A percentile compares a stretch with the other conserved stretches of the same genome.
phyloP scores from a whole-genome alignment of 92 coral and sea anemone species.

The Epizoanthus scotinus region DNA sequence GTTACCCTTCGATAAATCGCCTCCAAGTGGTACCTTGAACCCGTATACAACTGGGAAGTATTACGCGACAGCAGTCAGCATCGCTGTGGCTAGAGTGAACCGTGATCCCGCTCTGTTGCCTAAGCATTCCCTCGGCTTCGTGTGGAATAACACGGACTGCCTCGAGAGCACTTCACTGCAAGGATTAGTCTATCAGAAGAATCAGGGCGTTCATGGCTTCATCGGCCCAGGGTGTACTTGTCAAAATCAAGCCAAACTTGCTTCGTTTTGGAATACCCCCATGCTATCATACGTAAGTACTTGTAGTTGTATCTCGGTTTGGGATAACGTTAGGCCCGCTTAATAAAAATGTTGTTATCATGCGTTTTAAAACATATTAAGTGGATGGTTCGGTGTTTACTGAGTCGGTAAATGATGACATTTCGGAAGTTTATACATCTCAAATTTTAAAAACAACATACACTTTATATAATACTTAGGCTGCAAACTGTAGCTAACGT shows the following conservation, averaged over 20 bases:
- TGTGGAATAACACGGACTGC: conserved; percentile 47
- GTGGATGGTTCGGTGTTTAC: conserved; percentile 4
- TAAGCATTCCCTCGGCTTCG: conserved; percentile 49
- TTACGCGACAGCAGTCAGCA: conserved; percentile 59
- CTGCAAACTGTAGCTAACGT: no score
- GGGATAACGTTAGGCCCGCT: conserved; percentile 5
- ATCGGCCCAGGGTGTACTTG: conserved; percentile 92
- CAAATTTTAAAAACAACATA: no score
- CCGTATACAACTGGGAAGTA: conserved; percentile 29
- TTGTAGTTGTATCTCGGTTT: conserved; percentile 24
- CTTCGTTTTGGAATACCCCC: conserved; percentile 76
- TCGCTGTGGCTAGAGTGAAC: conserved; percentile 65
- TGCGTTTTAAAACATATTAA: background rate
- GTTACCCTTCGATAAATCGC: conserved; percentile 22
- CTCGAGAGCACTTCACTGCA: conserved; percentile 45
- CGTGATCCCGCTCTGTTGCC: conserved; percentile 44
- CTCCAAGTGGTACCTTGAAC: background rate
- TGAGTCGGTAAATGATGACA: background rate
- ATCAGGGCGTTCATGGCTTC: conserved; percentile 60
- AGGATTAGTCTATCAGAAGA: conserved; percentile 45
- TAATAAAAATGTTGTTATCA: no score
- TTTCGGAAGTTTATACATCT: conserved; percentile 1
- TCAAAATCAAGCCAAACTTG: conserved; percentile 68
- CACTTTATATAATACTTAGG: background rate
- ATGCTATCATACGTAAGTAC: conserved; percentile 94